Conservation (phyloP, 2,888 invertebrate species). For the Philopedon plagiatum region DNA sequence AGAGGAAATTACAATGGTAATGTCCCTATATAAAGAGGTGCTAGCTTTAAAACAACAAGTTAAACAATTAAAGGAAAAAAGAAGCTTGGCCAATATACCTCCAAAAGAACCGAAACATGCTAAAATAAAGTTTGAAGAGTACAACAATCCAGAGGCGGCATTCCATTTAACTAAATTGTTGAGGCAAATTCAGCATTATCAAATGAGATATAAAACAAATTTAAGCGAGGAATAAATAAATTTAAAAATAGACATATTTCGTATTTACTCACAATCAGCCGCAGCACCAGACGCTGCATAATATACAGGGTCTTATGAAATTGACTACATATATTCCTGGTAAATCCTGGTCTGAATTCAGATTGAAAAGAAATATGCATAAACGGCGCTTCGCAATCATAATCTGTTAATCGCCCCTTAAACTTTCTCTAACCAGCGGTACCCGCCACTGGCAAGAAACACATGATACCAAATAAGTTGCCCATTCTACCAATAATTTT, state of each 20-base stretch:
- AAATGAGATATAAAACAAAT: constrained; percentile 58
- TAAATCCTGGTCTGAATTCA: no score
- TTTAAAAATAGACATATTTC: not conserved
- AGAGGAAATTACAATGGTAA: constrained; percentile 68
- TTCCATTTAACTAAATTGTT: constrained; percentile 66
- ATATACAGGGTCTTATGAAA: no score
- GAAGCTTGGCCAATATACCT: constrained; percentile 58
- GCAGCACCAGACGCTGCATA: no score
- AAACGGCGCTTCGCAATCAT: no score
- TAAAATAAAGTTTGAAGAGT: constrained; percentile 54
- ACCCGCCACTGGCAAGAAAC: no score
- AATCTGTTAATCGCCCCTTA: no score
- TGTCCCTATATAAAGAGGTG: constrained; percentile 67
- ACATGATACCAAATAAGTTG: no score
- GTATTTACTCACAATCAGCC: no score
- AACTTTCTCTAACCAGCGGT: no score
- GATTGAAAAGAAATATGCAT: no score
- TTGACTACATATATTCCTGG: no score
- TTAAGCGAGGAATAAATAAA: constrained; percentile 47
- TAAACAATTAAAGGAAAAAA: constrained; percentile 61
- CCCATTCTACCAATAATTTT: no score
- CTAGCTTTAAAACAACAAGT: constrained; percentile 66
- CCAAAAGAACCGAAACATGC: constrained; percentile 39
- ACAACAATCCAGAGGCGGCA: constrained; percentile 63
- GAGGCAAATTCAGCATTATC: constrained; percentile 66